Base-by-base conservation (phyloP, 2,113 vertebrate genomes). In the Microcebus tavaratra region DNA sequence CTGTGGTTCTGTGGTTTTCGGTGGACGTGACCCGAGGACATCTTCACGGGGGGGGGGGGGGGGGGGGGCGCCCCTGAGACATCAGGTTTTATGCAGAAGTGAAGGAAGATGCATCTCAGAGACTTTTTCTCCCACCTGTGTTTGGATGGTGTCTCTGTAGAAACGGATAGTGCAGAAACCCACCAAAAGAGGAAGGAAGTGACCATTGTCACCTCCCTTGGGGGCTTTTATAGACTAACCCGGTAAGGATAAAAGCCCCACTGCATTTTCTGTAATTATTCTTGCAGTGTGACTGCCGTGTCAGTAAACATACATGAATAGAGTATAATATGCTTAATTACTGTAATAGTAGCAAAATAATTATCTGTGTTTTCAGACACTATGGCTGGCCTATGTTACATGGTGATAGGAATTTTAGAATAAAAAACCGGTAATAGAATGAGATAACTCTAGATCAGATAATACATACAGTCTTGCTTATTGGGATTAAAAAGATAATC, bases 21-120 rank as follows among this genome's bases (percentile, higher is more conserved):
- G 29, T 6, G 50, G 14, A 0, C 0, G 0, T 2, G 3, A 13
- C n/a, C 53, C 6, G 53, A 67, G 82, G 11, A 11, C 0, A 0
- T 7, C 2, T 48, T 11, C 34, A 0, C 48, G 0, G 34, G 67
- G 0, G 45, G 45, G 45, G 45, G 45, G 45, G 45, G 34, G 67
- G 0, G 45, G 45, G 45, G 45, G 45, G 45, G 45, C n/a, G n/a
- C n/a, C 42, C 20, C 3, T 2, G 1, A 23, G 73, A 7, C 34
- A 1, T 39, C 1, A 17, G 5, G 14, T 36, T 76, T 55, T 36
- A 8, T 5, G 11, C 5, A 0, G 50, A 85, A 39, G 25, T 36
- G 23, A 6, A 29, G 61, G 42, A 42, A 11, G 14, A 12, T 2
- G 3, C 14, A 21, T 55, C 27, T 70, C 31, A 8, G 81, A 48